Conservation (phyloP, 2,797 vertebrate species). For the Odontamblyopus lacepedii region DNA sequence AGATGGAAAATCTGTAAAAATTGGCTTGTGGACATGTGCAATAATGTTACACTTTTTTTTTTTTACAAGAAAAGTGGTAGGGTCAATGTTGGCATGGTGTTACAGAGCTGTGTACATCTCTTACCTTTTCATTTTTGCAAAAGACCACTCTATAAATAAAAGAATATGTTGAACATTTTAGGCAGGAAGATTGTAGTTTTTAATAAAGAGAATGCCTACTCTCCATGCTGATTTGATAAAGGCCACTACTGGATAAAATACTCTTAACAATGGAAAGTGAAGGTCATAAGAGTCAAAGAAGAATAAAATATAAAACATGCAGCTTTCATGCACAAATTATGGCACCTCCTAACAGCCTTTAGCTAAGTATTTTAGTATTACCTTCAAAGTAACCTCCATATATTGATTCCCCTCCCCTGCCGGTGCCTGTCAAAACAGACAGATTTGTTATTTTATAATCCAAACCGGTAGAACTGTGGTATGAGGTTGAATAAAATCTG, state of each 20-base stretch:
- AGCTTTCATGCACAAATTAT: slow-evolving; percentile 85
- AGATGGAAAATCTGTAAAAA: slow-evolving; percentile 55
- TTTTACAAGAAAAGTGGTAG: slow-evolving; percentile 81
- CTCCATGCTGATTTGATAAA: slow-evolving; percentile 91
- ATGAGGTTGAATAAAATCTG: background rate
- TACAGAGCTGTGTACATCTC: slow-evolving; percentile 95
- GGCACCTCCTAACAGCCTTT: slow-evolving; percentile 12
- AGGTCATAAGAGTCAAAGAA: slow-evolving; percentile 43
- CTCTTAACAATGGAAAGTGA: slow-evolving; percentile 52
- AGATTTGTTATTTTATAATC: background rate
- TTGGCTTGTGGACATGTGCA: slow-evolving; percentile 75
- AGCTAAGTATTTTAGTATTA: slow-evolving; percentile 73
- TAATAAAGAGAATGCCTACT: slow-evolving; percentile 96
- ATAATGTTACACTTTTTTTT: slow-evolving; percentile 52
- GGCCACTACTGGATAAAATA: slow-evolving; percentile 55
- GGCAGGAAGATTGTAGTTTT: slow-evolving; percentile 98
- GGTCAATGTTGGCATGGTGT: slow-evolving; percentile 92
- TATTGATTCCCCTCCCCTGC: slow-evolving; percentile 98
- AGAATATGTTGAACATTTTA: slow-evolving; percentile 99
- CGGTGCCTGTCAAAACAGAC: slow-evolving; percentile 82
- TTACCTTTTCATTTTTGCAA: slow-evolving; percentile 99
- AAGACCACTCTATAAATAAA: slow-evolving; percentile 99
- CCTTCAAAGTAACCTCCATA: slow-evolving; percentile 99
- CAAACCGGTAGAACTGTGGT: background rate
- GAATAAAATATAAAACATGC: slow-evolving; percentile 73